phyloP scores from a whole-genome alignment of 2,888 invertebrate genomes.

The Sacculina carcini region DNA sequence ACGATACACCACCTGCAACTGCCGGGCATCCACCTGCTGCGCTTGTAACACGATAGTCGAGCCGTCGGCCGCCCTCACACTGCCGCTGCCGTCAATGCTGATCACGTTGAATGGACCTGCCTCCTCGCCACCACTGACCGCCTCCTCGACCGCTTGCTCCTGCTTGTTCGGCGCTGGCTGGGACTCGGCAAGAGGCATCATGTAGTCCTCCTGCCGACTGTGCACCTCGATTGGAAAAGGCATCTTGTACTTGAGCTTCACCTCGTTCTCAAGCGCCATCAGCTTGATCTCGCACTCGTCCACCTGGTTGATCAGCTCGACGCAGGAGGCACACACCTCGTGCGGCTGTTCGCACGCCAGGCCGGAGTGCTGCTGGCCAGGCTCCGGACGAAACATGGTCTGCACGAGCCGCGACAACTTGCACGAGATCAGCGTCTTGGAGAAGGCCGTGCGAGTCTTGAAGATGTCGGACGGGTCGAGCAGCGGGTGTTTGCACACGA shows the following conservation, averaged over 20 bases:
- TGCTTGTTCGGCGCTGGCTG: background rate
- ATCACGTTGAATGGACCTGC: slow-evolving; percentile 1
- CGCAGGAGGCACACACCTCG: background rate
- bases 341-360: background rate
- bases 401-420: background rate
- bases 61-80: background rate
- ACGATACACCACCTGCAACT: no score
- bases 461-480: background rate
- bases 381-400: background rate
- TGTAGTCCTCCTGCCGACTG: background rate
- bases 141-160: background rate
- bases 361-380: no score
- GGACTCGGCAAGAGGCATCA: no score
- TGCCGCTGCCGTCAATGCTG: background rate
- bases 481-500: background rate
- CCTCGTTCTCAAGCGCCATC: slow-evolving; percentile 1
- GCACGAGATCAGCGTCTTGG: background rate
- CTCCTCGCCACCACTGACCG: no score
- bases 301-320: background rate
- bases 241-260: slow-evolving; percentile 3
- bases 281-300: slow-evolving; percentile 1
- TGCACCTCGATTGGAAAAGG: slow-evolving; percentile 2
- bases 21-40: background rate
- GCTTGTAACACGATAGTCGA: background rate
- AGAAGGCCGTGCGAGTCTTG: background rate